Percentiles rank a stretch among this genome's conserved stretches.
phyloP scores from a whole-genome alignment of 30 jellyfish, hydroid and myxozoan species.

The Aurelia coerulea region DNA sequence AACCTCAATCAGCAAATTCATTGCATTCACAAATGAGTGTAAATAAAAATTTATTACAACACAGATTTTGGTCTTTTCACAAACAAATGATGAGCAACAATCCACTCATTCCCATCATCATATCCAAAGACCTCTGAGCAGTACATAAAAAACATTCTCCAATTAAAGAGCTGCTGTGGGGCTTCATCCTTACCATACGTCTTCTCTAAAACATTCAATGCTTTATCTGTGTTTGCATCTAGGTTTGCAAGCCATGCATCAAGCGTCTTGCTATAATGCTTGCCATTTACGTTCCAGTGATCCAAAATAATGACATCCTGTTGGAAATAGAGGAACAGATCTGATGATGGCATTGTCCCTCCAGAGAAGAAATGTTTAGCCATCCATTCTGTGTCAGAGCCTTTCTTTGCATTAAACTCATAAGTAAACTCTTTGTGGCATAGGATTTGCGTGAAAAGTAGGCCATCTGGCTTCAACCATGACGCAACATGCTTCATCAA shows the following conservation, averaged over 20 bases:
- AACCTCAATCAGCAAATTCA: too few relatives aligned
- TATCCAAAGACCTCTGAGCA: constrained; percentile 74
- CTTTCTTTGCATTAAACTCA: constrained; percentile 62
- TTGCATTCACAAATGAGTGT: too few relatives aligned
- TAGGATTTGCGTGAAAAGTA: constrained; percentile 73
- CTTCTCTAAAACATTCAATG: constrained; percentile 42
- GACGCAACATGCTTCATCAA: constrained; percentile 79
- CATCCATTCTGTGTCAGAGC: constrained; percentile 82
- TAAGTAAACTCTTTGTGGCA: constrained; percentile 83
- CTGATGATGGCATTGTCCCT: constrained; percentile 89
- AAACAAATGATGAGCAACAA: constrained; percentile 86
- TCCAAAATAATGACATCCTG: constrained; percentile 61
- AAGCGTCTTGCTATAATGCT: constrained; percentile 77
- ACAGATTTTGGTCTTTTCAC: constrained; percentile 67
- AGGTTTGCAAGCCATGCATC: constrained; percentile 83
- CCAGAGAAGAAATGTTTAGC: constrained; percentile 84
- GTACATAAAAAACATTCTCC: constrained; percentile 86
- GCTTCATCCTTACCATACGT: constrained; percentile 76
- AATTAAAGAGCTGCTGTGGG: constrained; percentile 68
- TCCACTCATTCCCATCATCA: constrained; percentile 91
- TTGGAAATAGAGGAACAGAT: constrained; percentile 79
- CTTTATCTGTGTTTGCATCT: constrained; percentile 64
- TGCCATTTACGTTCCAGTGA: constrained; percentile 89
- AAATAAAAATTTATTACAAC: background rate
- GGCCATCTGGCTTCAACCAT: constrained; percentile 85